A percentile compares a stretch with the other conserved stretches of the same genome.
These are phyloP conservation scores for Toxotes lorentzi DNA, from an alignment of 2,797 vertebrate species.

Conservation along the genomic window DNA sequence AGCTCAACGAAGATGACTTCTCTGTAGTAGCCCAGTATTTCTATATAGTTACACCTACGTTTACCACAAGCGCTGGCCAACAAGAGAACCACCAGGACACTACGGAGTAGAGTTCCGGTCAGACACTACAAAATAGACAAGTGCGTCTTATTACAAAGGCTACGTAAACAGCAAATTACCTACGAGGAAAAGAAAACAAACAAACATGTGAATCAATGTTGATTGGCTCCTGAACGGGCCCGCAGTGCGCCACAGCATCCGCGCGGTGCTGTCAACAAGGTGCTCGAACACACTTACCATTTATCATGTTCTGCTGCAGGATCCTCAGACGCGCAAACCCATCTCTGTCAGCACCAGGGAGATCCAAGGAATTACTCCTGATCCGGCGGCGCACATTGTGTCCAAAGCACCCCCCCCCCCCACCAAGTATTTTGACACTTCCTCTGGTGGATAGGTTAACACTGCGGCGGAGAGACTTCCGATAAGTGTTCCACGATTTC, in stretches of 20 bases:
- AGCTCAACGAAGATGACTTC: slow-evolving; percentile 80
- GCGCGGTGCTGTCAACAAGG: neutral
- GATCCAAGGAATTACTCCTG: slow-evolving; percentile 49
- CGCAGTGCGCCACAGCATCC: neutral
- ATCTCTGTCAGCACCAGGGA: slow-evolving; percentile 59
- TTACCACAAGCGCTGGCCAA: slow-evolving; percentile 72
- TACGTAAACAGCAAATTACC: neutral
- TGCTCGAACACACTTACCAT: slow-evolving; percentile 76
- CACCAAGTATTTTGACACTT: slow-evolving; percentile 30
- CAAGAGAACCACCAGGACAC: slow-evolving; percentile 78
- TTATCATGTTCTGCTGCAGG: slow-evolving; percentile 81
- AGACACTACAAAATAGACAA: slow-evolving; percentile 73
- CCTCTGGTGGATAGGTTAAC: slow-evolving; percentile 33
- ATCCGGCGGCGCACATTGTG: slow-evolving; percentile 51
- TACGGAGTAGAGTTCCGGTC: slow-evolving; percentile 78
- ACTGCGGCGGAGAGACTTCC: slow-evolving; percentile 48
- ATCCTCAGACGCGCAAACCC: slow-evolving; percentile 71
- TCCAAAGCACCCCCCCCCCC: too few species aligned
- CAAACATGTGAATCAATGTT: too few species aligned
- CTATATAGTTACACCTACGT: slow-evolving; percentile 79
- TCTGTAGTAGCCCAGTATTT: slow-evolving; percentile 82
- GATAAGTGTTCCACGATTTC: slow-evolving; percentile 59
- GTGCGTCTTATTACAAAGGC: neutral
- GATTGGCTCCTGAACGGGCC: neutral
- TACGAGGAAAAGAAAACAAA: neutral